Conservation (phyloP, 2,888 invertebrate species). For the Leptarthrus brevirostris region DNA sequence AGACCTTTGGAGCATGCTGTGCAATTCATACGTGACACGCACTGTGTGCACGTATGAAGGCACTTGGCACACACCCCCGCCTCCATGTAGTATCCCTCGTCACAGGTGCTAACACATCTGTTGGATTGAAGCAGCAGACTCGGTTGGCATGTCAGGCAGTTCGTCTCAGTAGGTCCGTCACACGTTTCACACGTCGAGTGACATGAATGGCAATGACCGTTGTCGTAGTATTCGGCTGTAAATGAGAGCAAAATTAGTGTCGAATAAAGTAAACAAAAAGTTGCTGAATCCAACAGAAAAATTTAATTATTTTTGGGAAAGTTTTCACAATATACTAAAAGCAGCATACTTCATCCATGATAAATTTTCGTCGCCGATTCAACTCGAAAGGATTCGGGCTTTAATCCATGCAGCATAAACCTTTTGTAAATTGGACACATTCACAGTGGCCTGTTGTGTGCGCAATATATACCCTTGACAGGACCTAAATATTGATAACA, state of each 20-base stretch:
- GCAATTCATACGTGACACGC: slow-evolving; percentile 83
- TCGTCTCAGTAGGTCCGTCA: slow-evolving; percentile 77
- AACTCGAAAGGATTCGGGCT: background rate
- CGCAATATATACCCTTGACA: too few species aligned
- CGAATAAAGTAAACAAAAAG: background rate
- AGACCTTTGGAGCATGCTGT: slow-evolving; percentile 81
- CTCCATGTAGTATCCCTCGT: slow-evolving; percentile 79
- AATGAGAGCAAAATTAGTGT: slow-evolving; percentile 57
- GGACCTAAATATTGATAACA: slow-evolving; percentile 12
- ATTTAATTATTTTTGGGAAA: background rate
- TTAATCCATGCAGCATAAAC: background rate
- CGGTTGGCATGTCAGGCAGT: slow-evolving; percentile 80
- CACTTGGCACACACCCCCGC: slow-evolving; percentile 82
- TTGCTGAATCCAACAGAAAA: background rate
- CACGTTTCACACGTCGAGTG: slow-evolving; percentile 86
- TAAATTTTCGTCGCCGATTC: background rate
- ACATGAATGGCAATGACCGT: slow-evolving; percentile 78
- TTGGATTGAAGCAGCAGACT: slow-evolving; percentile 78
- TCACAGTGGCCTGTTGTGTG: background rate
- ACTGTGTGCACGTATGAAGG: slow-evolving; percentile 81
- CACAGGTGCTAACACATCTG: slow-evolving; percentile 82
- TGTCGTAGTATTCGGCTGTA: slow-evolving; percentile 80
- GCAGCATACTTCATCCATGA: background rate
- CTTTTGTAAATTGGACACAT: background rate
- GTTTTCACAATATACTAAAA: background rate